Evolutionary conservation across 2,888 invertebrate species (phyloP).

Genomic region (Stenoptilia bipunctidactyla): DNA sequence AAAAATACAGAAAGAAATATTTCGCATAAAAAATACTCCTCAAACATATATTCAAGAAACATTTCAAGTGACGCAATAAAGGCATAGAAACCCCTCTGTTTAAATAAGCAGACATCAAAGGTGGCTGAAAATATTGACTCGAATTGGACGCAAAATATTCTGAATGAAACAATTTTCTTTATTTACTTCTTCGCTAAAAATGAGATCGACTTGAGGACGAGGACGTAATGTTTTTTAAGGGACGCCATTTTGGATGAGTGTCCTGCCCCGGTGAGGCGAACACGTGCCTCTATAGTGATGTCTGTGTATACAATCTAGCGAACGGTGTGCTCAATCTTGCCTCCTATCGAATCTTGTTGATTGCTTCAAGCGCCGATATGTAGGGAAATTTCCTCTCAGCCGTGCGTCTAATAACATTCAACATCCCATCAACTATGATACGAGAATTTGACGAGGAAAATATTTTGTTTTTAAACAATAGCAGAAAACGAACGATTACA

Average conservation of each 20-base stretch:
- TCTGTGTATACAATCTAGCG: constrained; percentile 33
- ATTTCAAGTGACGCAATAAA: constrained; percentile 44
- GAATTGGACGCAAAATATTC: constrained; percentile 24
- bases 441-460: constrained; percentile 6
- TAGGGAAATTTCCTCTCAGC: constrained; percentile 19
- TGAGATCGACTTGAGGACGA: constrained; percentile 1
- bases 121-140: constrained; percentile 34
- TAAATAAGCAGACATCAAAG: constrained; percentile 59
- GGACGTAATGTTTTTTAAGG: background rate
- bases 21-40: too few species aligned
- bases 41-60: constrained; percentile 8
- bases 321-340: constrained; percentile 31
- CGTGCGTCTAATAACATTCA: constrained; percentile 13
- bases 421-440: constrained; percentile 12
- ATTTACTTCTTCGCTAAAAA: constrained; percentile 4
- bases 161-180: constrained; percentile 32
- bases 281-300: constrained; percentile 23
- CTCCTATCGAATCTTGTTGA: constrained; percentile 38
- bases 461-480: constrained; percentile 22
- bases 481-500: constrained; percentile 12
- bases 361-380: constrained; percentile 28
- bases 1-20: constrained; percentile 17
- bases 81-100: constrained; percentile 40
- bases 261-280: constrained; percentile 8
- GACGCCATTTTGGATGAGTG: background rate